Base-by-base conservation (phyloP, 2,797 vertebrate genomes). In the Trachurus trachurus region DNA sequence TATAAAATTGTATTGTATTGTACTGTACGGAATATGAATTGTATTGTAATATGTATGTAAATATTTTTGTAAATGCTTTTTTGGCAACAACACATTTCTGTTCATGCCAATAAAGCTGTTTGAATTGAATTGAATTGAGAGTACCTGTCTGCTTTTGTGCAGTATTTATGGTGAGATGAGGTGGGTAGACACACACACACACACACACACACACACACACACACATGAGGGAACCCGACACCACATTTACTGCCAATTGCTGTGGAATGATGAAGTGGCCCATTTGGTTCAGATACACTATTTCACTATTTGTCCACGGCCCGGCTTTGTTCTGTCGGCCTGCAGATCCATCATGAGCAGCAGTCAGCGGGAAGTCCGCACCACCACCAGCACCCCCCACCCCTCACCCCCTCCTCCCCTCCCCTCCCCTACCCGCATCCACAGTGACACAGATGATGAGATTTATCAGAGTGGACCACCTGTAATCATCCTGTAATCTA, bases 171-270 rank as follows among this genome's bases (percentile, higher is more conserved):
- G 86, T 76, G 66, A 91, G 88, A 88, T 88, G 85, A 54, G 90
- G 88, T 67, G 88, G 87, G 75, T 42, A 87, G 76, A 86, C 83
- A 65, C 78, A 56, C 17, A 34, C 31, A 34, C 31, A 34, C 31
- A 34, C 31, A 34, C 31, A 34, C 31, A 26, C 26, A 26, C 26
- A 26, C 26, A 26, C 26, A 26, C 26, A 26, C 26, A 26, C 26
- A 26, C 26, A 26, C 26, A n/a, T n/a, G n/a, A 26, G 70, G 93
- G 87, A 95, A 94, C 92, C 84, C 66, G 83, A 95, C 82, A 94
- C 94, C 91, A 87, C 90, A 92, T 94, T 95, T 93, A 94, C 89
- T 89, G 87, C 84, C 84, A 84, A 91, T 93, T 82, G 88, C 91
- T 84, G 86, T 75, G 89, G 86, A 77, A 91, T 92, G 93, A 95